Conservation (phyloP, 2,113 vertebrate genomes). For the Megaceryle torquata region DNA sequence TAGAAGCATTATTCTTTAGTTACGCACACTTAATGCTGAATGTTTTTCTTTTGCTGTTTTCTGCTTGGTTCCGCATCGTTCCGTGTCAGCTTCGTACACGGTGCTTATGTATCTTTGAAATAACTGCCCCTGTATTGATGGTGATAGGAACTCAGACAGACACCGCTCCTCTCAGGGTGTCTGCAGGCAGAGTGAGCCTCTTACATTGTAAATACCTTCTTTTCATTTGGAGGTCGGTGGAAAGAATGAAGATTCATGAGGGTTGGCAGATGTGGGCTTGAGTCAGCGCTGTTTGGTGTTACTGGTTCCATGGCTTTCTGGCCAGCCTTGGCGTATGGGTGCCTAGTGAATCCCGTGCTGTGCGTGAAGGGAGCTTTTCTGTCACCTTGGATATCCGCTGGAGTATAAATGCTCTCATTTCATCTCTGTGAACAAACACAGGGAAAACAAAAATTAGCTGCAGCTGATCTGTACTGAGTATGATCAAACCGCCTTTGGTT, state of each 20-base stretch:
- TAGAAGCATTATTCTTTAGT: neutral
- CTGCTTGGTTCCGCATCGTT: rapidly evolving
- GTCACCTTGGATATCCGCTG: neutral
- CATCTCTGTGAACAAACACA: rapidly evolving
- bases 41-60: neutral
- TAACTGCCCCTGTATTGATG: rapidly evolving
- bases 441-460: neutral
- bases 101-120: neutral
- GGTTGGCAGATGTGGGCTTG: neutral
- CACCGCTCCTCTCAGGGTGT: rapidly evolving
- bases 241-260: rapidly evolving
- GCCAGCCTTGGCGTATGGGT: rapidly evolving
- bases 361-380: neutral
- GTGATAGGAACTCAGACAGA: neutral
- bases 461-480: neutral
- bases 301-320: rapidly evolving
- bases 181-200: rapidly evolving
- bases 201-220: rapidly evolving
- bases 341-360: rapidly evolving
- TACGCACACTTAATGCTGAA: neutral
- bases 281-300: rapidly evolving
- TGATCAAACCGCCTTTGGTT: neutral
- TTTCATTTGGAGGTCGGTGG: neutral
- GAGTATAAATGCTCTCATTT: neutral
- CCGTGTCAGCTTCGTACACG: neutral